Base-by-base conservation (phyloP, 2,113 vertebrate species). In the Silurus glanis region DNA sequence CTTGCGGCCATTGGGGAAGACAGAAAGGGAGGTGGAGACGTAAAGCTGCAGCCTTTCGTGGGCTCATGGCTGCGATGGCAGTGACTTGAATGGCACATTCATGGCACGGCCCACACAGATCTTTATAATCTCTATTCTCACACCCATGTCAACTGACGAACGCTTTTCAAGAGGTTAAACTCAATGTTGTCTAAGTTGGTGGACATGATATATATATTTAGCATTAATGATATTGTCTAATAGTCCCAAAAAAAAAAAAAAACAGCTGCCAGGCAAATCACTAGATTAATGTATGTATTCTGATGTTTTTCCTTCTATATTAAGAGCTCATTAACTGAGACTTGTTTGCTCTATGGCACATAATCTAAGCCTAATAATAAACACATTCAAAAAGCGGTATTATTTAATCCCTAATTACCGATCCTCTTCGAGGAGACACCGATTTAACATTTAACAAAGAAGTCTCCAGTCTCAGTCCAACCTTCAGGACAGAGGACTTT, bases 1-100 rank as follows among this genome's bases (percentile, higher is more conserved):
- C 64, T 49, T 64, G 74, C 45, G 82, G 86, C 86, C 88, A 89
- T 87, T 56, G 83, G 83, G 83, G 64, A 84, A 89, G 86, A 85
- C 66, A 66, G 75, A 87, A 80, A 74, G 59, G 83, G 75, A 55
- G 83, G 74, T 25, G 71, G 72, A 84, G 45, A 85, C 7, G 21
- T 17, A 76, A 83, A 59, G 55, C 28, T 71, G 17, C 58, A 37
- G 82, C 87, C 61, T 74, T 64, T 55, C 21, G 5, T 21, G 81
- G 81, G 64, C 64, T 83, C 64, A 9, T 55, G 12, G 25, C 51
- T 25, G 2, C 3, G 17, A 56, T 45, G 9, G 56, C 47, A 80
- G 37, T 80, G 78, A 80, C 56, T 47, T 53, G 55, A 53, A 58
- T 71, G 62, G 23, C 62, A 55, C n/a, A 45, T 51, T 56, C 19